A percentile compares a stretch with the other conserved stretches of the same genome.
Evolutionary conservation across 2,888 invertebrate genomes (phyloP).

Genomic region (Lamellibrachia satsuma): DNA sequence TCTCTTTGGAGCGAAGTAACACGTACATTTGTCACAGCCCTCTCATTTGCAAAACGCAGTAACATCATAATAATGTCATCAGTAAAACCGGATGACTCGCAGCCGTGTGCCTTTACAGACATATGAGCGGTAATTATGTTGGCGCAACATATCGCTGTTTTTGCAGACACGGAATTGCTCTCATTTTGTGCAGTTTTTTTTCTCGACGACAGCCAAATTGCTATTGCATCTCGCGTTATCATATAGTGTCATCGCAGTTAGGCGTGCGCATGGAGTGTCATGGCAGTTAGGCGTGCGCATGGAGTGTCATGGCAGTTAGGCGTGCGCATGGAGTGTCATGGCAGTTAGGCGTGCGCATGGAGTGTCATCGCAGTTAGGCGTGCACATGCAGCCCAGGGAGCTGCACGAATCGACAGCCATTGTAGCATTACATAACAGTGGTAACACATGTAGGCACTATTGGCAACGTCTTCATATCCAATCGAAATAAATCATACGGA

Average conservation of each 20-base stretch:
- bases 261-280: background rate
- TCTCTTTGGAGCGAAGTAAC: background rate
- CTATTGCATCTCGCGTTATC: background rate
- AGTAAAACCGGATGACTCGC: background rate
- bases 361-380: background rate
- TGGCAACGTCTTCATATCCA: background rate
- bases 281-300: background rate
- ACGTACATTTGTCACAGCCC: too few species aligned
- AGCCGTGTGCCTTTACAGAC: background rate
- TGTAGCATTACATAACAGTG: background rate
- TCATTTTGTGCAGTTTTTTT: background rate
- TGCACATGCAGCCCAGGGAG: background rate
- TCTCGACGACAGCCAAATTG: background rate
- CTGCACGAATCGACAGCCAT: background rate
- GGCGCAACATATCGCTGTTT: background rate
- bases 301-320: background rate
- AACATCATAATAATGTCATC: background rate
- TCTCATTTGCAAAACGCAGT: background rate
- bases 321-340: background rate
- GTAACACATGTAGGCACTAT: background rate
- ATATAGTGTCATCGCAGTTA: background rate
- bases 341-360: background rate
- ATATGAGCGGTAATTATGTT: background rate
- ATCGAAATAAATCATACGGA: background rate
- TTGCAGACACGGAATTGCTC: background rate